phyloP scores from a whole-genome alignment of 2,113 vertebrate species.

The Sorex araneus region DNA sequence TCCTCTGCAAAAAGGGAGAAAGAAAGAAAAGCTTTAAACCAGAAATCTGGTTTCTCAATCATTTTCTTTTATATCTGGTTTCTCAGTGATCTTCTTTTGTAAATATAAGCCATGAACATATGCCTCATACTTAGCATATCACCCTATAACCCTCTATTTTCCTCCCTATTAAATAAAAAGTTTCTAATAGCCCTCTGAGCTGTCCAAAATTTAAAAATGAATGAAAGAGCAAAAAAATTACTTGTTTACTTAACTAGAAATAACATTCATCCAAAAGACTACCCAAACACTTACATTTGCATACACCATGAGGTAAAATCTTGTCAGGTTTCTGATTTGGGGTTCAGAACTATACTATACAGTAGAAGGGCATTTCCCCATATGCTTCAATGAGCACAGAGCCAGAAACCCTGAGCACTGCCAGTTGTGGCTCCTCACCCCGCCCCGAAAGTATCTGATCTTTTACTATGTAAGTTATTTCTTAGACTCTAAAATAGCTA shows the following conservation, averaged over 20 bases:
- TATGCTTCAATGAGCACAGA: no score
- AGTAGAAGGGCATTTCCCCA: no score
- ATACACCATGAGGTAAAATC: constrained; percentile 22
- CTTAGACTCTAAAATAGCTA: constrained; percentile 5
- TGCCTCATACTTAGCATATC: background rate
- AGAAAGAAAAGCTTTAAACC: background rate
- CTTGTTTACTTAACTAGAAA: constrained; percentile 7
- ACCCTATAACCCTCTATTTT: background rate
- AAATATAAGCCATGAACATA: background rate
- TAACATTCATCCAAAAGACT: background rate
- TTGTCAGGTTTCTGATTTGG: constrained; percentile 1
- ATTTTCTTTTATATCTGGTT: background rate
- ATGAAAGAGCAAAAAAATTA: constrained; percentile 29
- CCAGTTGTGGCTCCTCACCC: no score
- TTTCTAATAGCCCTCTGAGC: background rate
- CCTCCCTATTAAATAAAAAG: constrained; percentile 37
- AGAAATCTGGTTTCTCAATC: constrained; percentile 13
- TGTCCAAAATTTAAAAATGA: constrained; percentile 60
- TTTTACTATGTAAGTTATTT: constrained; percentile 10
- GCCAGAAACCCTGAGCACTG: no score
- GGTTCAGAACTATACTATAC: background rate
- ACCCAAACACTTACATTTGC: constrained; percentile 24
- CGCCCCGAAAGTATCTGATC: background rate
- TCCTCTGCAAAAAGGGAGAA: no score
- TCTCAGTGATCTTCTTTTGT: constrained; percentile 14